Percentiles rank a stretch among this genome's conserved stretches.
Conservation (phyloP, 1,140 invertebrate species). For the Dendroctonus valens region DNA sequence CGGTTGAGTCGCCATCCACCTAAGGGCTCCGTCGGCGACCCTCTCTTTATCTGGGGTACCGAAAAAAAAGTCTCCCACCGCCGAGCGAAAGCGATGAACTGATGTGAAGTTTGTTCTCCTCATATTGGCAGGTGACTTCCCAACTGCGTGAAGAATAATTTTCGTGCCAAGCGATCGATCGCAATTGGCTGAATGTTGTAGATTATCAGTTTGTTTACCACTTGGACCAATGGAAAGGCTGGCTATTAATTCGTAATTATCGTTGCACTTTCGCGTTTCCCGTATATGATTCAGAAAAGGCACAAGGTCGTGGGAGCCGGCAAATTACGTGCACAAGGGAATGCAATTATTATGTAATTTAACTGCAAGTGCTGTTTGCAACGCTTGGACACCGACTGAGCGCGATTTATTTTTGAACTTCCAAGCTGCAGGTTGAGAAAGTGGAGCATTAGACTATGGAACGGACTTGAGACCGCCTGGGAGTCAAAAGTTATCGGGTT, state of each 20-base stretch:
- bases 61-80: slow-evolving; percentile 17
- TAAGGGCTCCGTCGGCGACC: background rate
- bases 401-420: slow-evolving; percentile 8
- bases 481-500: slow-evolving; percentile 5
- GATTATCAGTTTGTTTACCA: background rate
- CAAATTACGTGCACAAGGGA: background rate
- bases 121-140: slow-evolving; percentile 4
- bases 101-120: slow-evolving; percentile 24
- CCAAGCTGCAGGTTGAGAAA: background rate
- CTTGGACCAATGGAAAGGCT: slow-evolving; percentile 2
- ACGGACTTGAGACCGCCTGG: background rate
- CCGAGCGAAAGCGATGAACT: slow-evolving; percentile 13
- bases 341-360: slow-evolving; percentile 2
- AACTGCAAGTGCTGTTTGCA: background rate
- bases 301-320: slow-evolving; percentile 3
- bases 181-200: slow-evolving; percentile 3
- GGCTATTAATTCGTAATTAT: slow-evolving; percentile 1
- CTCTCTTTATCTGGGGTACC: background rate
- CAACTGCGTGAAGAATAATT: background rate
- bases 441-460: background rate
- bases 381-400: background rate
- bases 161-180: slow-evolving; percentile 1
- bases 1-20: slow-evolving; percentile 10
- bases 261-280: slow-evolving; percentile 4
- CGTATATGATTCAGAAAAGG: background rate